Evolutionary conservation across 1,140 invertebrate species (phyloP).

Genomic region (Bactericera cockerelli): DNA sequence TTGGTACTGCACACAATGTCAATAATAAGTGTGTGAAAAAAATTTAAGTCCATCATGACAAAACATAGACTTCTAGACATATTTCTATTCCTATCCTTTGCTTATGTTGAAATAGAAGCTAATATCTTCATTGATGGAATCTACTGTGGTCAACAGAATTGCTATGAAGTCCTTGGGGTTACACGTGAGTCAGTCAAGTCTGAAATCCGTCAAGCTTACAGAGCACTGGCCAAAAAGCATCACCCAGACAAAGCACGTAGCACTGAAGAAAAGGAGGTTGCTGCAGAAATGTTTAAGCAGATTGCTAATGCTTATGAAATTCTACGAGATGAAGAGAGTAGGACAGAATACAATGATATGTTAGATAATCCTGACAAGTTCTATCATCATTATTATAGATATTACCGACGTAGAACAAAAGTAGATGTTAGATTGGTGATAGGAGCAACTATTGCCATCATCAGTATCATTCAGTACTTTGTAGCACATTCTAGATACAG

Average conservation of each 20-base stretch:
- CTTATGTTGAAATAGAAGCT: conserved; percentile 8
- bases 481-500: conserved; percentile 58
- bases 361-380: conserved; percentile 83
- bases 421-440: conserved; percentile 79
- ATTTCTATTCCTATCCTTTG: not conserved
- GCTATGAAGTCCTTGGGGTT: conserved; percentile 70
- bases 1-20: too few species aligned
- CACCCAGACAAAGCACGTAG: conserved; percentile 67
- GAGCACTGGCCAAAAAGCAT: conserved; percentile 57
- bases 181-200: conserved; percentile 52
- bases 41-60: too few species aligned
- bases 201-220: conserved; percentile 65
- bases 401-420: conserved; percentile 76
- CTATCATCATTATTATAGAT: conserved; percentile 78
- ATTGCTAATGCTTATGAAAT: conserved; percentile 75
- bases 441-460: conserved; percentile 61
- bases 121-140: conserved; percentile 50
- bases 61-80: too few species aligned
- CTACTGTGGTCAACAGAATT: conserved; percentile 72
- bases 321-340: conserved; percentile 71
- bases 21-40: too few species aligned
- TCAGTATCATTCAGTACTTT: conserved; percentile 72
- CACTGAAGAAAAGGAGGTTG: conserved; percentile 50
- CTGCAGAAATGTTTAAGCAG: conserved; percentile 57
- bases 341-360: conserved; percentile 86